Base-by-base conservation (phyloP, 2,113 vertebrate species). In the Aptenodytes forsteri region DNA sequence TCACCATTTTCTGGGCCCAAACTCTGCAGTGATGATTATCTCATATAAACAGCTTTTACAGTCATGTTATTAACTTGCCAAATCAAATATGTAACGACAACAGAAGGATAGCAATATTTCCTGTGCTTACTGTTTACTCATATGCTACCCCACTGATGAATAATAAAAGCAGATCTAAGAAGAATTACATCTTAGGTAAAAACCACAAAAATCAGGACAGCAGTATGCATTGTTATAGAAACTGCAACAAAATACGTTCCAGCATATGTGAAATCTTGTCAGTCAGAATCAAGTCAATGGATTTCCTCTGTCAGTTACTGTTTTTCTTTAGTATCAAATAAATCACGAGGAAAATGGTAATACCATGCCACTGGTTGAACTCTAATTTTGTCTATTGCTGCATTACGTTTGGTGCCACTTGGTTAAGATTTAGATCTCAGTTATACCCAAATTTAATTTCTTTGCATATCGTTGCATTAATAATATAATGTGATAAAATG, bases 401-500 rank as follows among this genome's bases (percentile, higher is more conserved):
- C 3, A 8, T 83, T 85, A 77, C 3, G 0, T 66, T 56, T 73
- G 58, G 22, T 91, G 78, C 59, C 70, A 91, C 46, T 87, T 84
- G 13, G 16, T 64, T 89, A 75, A 87, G 80, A 89, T 75, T 85
- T 72, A 97, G 65, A 85, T 82, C 46, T 69, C 62, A 65, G 49
- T 90, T 86, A 69, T 44, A 89, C 38, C 40, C 59, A 79, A 89
- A 65, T 85, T 81, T 82, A 67, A 82, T 82, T 85, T 94, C 20
- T 89, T 89, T 80, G 62, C 66, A 55, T 91, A 91, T 83, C 70
- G 66, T 87, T 83, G 82, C 59, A 40, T 96, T 94, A 93, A 75
- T 85, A 91, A 81, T 78, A 78, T 66, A 89, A 90, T 52, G 38
- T 67, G 46, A 83, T 90, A 91, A 97, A 98, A 97, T 89, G 92